Percentiles rank a stretch among this genome's conserved stretches.
Conservation (phyloP, 2,113 vertebrate genomes). For the Artemisiospiza belli region DNA sequence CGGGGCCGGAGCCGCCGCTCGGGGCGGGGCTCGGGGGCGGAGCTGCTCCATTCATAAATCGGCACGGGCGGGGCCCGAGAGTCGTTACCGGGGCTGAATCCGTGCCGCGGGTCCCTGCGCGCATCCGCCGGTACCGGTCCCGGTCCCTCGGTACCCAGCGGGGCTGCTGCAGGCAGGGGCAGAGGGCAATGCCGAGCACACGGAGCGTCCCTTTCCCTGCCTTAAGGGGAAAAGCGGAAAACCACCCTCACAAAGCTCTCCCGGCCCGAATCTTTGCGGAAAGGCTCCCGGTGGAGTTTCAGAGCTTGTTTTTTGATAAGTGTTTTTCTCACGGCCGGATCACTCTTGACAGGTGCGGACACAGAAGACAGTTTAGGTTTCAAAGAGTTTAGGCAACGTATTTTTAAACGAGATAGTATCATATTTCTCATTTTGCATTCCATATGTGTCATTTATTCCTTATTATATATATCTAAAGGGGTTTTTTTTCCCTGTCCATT, state of each 20-base stretch:
- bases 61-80: background rate
- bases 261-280: background rate
- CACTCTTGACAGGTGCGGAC: background rate
- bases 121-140: background rate
- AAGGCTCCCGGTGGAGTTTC: background rate
- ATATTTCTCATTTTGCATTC: background rate
- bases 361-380: background rate
- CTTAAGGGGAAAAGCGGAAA: rapidly evolving
- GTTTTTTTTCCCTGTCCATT: background rate
- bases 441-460: background rate
- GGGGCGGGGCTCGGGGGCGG: background rate
- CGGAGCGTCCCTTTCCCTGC: background rate
- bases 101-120: background rate
- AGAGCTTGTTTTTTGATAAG: background rate
- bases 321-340: background rate
- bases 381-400: background rate
- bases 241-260: background rate
- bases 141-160: background rate
- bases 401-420: background rate
- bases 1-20: background rate
- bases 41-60: background rate
- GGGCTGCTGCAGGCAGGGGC: background rate
- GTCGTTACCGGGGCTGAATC: background rate
- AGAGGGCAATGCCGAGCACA: background rate
- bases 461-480: background rate